Evolutionary conservation across 2,888 invertebrate species (phyloP), one percentile per base, ranked within the genome.

Genomic region (Pammene fasciana): DNA sequence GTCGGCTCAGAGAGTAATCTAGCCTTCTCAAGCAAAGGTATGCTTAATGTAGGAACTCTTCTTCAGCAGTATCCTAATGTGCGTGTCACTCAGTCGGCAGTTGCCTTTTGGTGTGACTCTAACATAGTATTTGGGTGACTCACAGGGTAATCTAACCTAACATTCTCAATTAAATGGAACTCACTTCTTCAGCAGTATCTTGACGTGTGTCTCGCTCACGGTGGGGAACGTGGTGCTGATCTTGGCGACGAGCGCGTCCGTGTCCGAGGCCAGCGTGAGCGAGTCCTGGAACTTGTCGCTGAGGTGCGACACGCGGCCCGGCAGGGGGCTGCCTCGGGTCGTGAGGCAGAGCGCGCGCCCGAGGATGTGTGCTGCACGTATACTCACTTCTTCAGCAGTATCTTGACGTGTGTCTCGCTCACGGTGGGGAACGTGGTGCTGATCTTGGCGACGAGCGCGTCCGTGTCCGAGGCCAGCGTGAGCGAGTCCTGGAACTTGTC

Each of bases 401-500:
- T 43, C 52, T 52, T 54, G 52, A 13, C 36, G n/a, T 50, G 16
- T 4, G 8, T 26, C 2, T 26, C 26, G 4, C 26, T 26, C 4
- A 26, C 26, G 26, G 26, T 26, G 4, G 26, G 26, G 2, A n/a
- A n/a, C n/a, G n/a, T n/a, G n/a, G 96, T 95, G 79, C 96, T 95
- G 77, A 97, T 96, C 87, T 96, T 97, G 50, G 95, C 93, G 13
- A 97, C 96, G 70, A 96, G 93, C 8, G 95, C 94, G 76, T 97
- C 96, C 0, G 95, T 94, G 73, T 96, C 96, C 7, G 93, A 91
- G n/a, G n/a, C n/a, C n/a, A 94, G 93, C 0, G 93, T 93, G 61
- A 95, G 93, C 5, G 95, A 95, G 79, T 96, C 96, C 76, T 95
- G 94, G 71, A 92, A 88, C 77, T 88, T 92, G 73, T 87, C 93